Conservation (phyloP, 2,888 invertebrate species). For the Mimumesa dahlbomi region DNA sequence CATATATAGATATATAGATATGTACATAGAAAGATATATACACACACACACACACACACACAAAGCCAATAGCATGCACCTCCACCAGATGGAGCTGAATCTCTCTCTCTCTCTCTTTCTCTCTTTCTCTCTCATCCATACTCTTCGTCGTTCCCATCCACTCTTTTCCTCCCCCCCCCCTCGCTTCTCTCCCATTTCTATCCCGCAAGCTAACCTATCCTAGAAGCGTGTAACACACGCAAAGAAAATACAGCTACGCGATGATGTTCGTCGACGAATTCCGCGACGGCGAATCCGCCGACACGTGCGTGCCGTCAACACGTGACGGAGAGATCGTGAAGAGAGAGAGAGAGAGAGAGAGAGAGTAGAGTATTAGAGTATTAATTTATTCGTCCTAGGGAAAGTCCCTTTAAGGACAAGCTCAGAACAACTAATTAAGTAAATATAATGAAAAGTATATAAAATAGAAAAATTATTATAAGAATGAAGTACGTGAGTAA, state of each 20-base stretch:
- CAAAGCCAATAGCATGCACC: constrained; percentile 68
- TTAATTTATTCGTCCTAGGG: no score
- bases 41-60: constrained; percentile 47
- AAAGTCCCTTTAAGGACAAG: no score
- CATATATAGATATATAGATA: constrained; percentile 36
- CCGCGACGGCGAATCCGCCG: constrained; percentile 10
- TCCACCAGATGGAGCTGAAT: constrained; percentile 74
- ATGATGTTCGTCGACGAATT: constrained; percentile 61
- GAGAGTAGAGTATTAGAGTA: no score
- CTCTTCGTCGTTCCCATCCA: constrained; percentile 34
- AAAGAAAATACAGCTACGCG: constrained; percentile 24
- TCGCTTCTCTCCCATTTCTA: constrained; percentile 22
- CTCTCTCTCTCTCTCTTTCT: constrained; percentile 51
- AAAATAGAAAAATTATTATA: constrained; percentile 14
- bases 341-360: no score
- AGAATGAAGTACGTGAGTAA: no score
- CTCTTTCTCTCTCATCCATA: constrained; percentile 19
- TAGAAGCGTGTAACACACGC: constrained; percentile 58
- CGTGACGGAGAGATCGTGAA: not conserved
- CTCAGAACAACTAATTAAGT: no score
- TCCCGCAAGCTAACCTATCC: constrained; percentile 58
- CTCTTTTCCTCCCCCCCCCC: constrained; percentile 27
- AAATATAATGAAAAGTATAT: not conserved
- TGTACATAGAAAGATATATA: constrained; percentile 42
- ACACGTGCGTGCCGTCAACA: not conserved